Conservation (phyloP, 2,888 invertebrate species). For the Eupithecia vulgata region DNA sequence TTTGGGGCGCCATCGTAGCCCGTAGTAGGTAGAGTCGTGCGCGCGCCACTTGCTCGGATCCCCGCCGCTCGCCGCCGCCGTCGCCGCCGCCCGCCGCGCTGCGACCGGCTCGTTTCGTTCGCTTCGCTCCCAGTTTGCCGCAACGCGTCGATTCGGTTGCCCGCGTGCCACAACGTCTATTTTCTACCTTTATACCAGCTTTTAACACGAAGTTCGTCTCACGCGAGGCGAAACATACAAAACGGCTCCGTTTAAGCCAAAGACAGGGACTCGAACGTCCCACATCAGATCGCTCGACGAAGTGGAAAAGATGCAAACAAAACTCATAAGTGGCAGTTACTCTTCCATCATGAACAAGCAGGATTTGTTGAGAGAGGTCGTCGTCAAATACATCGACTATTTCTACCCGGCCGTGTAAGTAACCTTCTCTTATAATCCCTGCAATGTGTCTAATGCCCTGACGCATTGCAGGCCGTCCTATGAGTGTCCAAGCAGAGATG, state of each 20-base stretch:
- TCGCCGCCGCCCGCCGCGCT: slow-evolving; percentile 64
- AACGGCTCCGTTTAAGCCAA: slow-evolving; percentile 69
- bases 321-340: slow-evolving; percentile 85
- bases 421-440: slow-evolving; percentile 51
- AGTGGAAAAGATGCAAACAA: slow-evolving; percentile 82
- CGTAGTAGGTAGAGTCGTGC: slow-evolving; percentile 79
- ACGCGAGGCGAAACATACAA: slow-evolving; percentile 60
- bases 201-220: slow-evolving; percentile 67
- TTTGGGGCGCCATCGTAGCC: slow-evolving; percentile 77
- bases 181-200: slow-evolving; percentile 57
- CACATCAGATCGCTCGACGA: slow-evolving; percentile 61
- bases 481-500: slow-evolving; percentile 49
- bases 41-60: slow-evolving; percentile 77
- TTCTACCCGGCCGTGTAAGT: slow-evolving; percentile 89
- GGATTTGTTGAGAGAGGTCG: slow-evolving; percentile 87
- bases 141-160: slow-evolving; percentile 81
- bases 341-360: slow-evolving; percentile 87
- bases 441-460: slow-evolving; percentile 49
- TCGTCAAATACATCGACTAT: slow-evolving; percentile 89
- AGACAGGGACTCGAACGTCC: slow-evolving; percentile 68
- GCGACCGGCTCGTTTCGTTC: slow-evolving; percentile 67
- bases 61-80: slow-evolving; percentile 59
- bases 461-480: slow-evolving; percentile 66
- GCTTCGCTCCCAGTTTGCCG: slow-evolving; percentile 78
- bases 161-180: slow-evolving; percentile 63